These are phyloP conservation scores for Bombus confusus DNA, from an alignment of 1,140 invertebrate species.

Conservation along the genomic window DNA sequence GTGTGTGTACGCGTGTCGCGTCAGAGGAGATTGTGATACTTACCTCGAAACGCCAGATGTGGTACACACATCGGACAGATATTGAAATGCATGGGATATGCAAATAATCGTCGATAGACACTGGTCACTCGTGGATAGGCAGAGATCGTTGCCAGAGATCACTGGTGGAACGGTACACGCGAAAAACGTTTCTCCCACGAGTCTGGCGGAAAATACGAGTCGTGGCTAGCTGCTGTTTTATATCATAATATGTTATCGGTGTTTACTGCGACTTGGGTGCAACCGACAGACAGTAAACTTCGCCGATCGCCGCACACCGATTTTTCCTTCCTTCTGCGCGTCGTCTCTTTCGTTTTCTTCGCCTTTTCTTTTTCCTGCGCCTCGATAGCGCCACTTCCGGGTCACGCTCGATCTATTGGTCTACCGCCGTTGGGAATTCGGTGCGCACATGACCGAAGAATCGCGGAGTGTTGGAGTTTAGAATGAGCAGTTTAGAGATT, in stretches of 20 bases:
- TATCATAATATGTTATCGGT: constrained; percentile 27
- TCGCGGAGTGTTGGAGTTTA: no score
- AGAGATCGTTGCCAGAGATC: constrained; percentile 13
- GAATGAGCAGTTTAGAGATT: no score
- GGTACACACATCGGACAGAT: constrained; percentile 56
- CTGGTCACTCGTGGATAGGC: background rate
- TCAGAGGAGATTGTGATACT: constrained; percentile 17
- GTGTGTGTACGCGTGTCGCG: background rate
- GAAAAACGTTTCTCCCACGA: constrained; percentile 25
- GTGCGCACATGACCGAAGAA: no score
- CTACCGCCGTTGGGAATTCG: no score
- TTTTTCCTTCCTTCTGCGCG: background rate
- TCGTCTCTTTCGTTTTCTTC: background rate
- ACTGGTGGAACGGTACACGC: background rate
- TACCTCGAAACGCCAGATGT: constrained; percentile 62
- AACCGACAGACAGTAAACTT: background rate
- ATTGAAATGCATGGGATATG: constrained; percentile 62
- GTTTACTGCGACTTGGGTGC: constrained; percentile 24
- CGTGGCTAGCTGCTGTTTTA: background rate
- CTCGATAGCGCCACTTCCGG: background rate
- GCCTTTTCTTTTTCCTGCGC: background rate
- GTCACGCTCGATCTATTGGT: background rate
- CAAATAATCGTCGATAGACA: constrained; percentile 55
- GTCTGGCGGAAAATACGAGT: background rate
- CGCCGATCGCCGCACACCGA: constrained; percentile 11